These are phyloP conservation scores for Oreochromis tanganicae DNA, from an alignment of 2,113 vertebrate genomes.

Conservation along the genomic window DNA sequence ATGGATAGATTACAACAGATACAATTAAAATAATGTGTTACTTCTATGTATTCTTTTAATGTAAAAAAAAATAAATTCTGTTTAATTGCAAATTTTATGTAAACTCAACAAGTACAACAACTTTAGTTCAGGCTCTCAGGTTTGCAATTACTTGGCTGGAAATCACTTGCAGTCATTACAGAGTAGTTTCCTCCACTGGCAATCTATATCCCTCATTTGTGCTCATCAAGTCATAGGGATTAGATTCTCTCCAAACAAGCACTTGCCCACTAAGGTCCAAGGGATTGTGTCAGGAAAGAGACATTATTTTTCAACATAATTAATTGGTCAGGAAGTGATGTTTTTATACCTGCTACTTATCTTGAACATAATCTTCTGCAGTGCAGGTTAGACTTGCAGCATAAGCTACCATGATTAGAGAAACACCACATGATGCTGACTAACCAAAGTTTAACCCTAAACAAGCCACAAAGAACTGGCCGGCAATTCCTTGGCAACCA, in stretches of 20 bases:
- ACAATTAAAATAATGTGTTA: background rate
- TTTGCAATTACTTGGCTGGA: background rate
- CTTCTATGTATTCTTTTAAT: background rate
- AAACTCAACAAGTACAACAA: background rate
- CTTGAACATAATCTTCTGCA: background rate
- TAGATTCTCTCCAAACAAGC: background rate
- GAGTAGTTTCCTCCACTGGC: background rate
- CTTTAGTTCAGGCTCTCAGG: background rate
- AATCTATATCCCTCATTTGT: background rate
- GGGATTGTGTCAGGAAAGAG: background rate
- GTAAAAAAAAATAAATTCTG: accelerated
- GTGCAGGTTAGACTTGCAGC: background rate
- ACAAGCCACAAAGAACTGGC: background rate
- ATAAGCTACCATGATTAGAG: background rate
- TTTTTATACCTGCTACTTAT: background rate
- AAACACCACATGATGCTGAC: background rate
- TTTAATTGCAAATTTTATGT: background rate
- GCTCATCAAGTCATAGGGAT: background rate
- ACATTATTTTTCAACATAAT: background rate
- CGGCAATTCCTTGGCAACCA: background rate
- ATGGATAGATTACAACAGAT: background rate
- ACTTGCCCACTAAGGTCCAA: background rate
- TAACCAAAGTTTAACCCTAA: background rate
- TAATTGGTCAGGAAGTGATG: background rate
- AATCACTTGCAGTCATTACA: background rate